Percentiles rank a stretch among this genome's conserved stretches.
Evolutionary conservation across 53 echinoderm and acorn worm genomes (phyloP).

Genomic region (Luidia sarsii): DNA sequence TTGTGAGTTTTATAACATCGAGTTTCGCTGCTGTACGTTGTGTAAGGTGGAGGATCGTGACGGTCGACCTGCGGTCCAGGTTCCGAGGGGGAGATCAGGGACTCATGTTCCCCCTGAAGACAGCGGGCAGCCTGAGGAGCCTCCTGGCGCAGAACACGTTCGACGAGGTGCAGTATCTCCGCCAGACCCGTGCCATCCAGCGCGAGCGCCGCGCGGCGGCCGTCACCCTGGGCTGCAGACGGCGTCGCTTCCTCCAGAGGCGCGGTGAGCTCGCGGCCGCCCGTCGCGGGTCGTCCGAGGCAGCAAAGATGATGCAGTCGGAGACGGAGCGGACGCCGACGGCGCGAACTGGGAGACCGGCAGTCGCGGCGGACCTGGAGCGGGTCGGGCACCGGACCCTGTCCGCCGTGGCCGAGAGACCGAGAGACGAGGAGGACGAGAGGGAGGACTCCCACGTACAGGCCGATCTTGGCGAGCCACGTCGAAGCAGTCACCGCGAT

Average conservation of each 20-base stretch:
- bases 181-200: conserved; percentile 52
- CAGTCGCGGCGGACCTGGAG: neutral
- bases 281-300: neutral
- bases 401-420: conserved; percentile 14
- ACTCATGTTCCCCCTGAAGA: too few species aligned
- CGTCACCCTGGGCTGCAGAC: conserved; percentile 47
- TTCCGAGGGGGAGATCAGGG: too few species aligned
- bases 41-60: too few species aligned
- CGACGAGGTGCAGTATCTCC: conserved; percentile 55
- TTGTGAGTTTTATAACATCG: too few species aligned
- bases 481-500: too few species aligned
- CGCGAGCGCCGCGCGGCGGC: conserved; percentile 58
- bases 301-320: too few species aligned
- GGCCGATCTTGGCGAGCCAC: too few species aligned
- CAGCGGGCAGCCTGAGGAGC: neutral
- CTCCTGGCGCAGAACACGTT: conserved; percentile 46
- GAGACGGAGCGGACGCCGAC: too few species aligned
- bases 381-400: neutral
- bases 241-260: conserved; percentile 33
- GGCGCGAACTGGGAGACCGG: neutral
- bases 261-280: conserved; percentile 8
- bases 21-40: too few species aligned
- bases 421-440: neutral
- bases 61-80: too few species aligned
- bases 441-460: neutral